A percentile compares a stretch with the other conserved stretches of the same genome.
Conservation (phyloP, 2,888 invertebrate genomes). For the Drosophila kuntzei region DNA sequence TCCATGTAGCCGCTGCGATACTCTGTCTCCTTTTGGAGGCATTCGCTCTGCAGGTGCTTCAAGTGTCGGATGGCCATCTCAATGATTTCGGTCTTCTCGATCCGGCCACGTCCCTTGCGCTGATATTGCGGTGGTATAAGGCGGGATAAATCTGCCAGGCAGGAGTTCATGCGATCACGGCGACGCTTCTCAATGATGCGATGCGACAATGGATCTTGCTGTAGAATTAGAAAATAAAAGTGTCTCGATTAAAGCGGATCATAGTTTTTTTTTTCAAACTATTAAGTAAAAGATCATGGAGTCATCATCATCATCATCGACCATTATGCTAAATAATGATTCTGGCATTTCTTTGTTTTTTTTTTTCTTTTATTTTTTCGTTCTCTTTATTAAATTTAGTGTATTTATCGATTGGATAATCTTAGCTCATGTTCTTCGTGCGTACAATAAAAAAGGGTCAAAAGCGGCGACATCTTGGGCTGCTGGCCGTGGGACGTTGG, state of each 20-base stretch:
- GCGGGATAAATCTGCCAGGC: slow-evolving; percentile 96
- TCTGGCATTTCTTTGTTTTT: slow-evolving; percentile 22
- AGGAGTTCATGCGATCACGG: slow-evolving; percentile 98
- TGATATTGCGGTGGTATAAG: slow-evolving; percentile 96
- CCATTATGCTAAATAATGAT: slow-evolving; percentile 58
- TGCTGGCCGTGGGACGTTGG: slow-evolving; percentile 32
- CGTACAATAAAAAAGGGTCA: slow-evolving; percentile 76
- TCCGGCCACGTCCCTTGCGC: slow-evolving; percentile 97
- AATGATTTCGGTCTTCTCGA: slow-evolving; percentile 99
- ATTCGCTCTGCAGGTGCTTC: slow-evolving; percentile 92
- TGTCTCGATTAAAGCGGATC: slow-evolving; percentile 17
- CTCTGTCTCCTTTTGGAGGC: slow-evolving; percentile 85
- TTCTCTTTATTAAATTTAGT: slow-evolving; percentile 35
- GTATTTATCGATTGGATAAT: slow-evolving; percentile 25
- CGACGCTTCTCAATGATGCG: slow-evolving; percentile 98
- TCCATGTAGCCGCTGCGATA: slow-evolving; percentile 95
- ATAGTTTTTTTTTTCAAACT: neutral
- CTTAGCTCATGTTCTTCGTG: slow-evolving; percentile 18
- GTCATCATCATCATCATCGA: too few species aligned
- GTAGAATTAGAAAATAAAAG: slow-evolving; percentile 44
- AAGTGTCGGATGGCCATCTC: slow-evolving; percentile 99
- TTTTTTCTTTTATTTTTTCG: slow-evolving; percentile 4
- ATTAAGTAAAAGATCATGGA: slow-evolving; percentile 49
- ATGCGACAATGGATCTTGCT: slow-evolving; percentile 99
- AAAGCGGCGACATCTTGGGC: slow-evolving; percentile 65